These are phyloP conservation scores for Carettochelys insculpta DNA, from an alignment of 2,113 vertebrate species.

Conservation along the genomic window DNA sequence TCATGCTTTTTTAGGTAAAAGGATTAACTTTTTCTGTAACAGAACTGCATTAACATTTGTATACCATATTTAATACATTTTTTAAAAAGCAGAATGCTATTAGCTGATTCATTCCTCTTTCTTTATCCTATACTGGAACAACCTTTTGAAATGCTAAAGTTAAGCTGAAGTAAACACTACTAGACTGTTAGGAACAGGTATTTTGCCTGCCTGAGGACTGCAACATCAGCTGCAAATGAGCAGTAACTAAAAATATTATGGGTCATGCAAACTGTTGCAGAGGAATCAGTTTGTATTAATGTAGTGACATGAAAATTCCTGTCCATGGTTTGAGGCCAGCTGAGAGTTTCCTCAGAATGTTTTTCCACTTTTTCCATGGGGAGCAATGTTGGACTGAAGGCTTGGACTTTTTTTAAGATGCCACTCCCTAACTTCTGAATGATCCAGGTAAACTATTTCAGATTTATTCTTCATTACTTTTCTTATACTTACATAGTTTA, in stretches of 20 bases:
- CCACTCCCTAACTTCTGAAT: neutral
- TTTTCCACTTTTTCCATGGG: neutral
- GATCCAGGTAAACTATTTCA: neutral
- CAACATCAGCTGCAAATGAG: neutral
- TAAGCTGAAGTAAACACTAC: neutral
- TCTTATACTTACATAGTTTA: neutral
- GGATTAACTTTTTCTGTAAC: no score
- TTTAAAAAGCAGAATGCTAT: neutral
- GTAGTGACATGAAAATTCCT: neutral
- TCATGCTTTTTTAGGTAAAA: no score
- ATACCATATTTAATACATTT: no score
- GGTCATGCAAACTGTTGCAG: neutral
- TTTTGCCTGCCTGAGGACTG: neutral
- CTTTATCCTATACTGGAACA: neutral
- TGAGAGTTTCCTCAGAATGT: neutral
- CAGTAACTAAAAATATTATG: neutral
- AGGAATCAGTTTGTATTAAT: neutral
- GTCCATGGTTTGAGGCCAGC: neutral
- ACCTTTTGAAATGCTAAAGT: neutral
- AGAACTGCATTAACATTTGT: no score
- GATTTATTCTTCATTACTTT: neutral
- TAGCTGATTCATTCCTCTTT: neutral
- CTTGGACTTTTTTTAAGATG: constrained; percentile 1
- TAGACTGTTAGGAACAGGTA: neutral
- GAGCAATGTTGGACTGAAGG: neutral